phyloP scores from a whole-genome alignment of 2,113 vertebrate genomes.

The Eira barbara region DNA sequence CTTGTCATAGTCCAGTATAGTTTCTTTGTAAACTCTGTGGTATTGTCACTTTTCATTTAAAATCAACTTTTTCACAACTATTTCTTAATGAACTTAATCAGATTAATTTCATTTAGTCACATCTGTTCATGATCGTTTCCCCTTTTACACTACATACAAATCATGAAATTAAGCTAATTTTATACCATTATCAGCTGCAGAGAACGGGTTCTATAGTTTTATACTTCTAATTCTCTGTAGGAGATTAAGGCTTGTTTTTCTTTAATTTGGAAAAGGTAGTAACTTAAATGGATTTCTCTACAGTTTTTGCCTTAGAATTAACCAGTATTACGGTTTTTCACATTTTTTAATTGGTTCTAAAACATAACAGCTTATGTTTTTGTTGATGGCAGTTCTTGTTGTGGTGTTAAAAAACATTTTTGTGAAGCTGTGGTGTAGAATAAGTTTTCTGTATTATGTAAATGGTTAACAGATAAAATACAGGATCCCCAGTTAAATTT shows the following conservation, averaged over 20 bases:
- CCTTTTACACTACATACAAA: conserved; percentile 81
- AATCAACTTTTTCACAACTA: conserved; percentile 84
- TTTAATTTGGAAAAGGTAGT: conserved; percentile 74
- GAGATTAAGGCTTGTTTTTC: conserved; percentile 76
- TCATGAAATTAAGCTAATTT: conserved; percentile 85
- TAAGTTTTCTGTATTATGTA: background rate
- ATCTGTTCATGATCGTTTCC: conserved; percentile 82
- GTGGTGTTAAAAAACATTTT: conserved; percentile 55
- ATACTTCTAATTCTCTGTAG: conserved; percentile 79
- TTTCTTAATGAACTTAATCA: conserved; percentile 84
- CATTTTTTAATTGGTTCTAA: conserved; percentile 75
- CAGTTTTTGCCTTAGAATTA: conserved; percentile 75
- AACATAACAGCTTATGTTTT: conserved; percentile 72
- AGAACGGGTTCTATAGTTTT: conserved; percentile 78
- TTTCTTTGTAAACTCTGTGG: conserved; percentile 60
- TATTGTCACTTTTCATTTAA: conserved; percentile 83
- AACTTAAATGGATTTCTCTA: conserved; percentile 74
- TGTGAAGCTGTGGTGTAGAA: conserved; percentile 27
- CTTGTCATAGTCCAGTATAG: background rate
- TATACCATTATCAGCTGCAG: conserved; percentile 79
- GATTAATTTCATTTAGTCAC: conserved; percentile 84
- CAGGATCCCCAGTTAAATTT: background rate
- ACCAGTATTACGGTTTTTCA: conserved; percentile 73
- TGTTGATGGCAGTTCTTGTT: conserved; percentile 55
- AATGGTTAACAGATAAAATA: background rate